These are phyloP conservation scores for Raphicerus campestris DNA, from an alignment of 2,113 vertebrate genomes.

Conservation along the genomic window DNA sequence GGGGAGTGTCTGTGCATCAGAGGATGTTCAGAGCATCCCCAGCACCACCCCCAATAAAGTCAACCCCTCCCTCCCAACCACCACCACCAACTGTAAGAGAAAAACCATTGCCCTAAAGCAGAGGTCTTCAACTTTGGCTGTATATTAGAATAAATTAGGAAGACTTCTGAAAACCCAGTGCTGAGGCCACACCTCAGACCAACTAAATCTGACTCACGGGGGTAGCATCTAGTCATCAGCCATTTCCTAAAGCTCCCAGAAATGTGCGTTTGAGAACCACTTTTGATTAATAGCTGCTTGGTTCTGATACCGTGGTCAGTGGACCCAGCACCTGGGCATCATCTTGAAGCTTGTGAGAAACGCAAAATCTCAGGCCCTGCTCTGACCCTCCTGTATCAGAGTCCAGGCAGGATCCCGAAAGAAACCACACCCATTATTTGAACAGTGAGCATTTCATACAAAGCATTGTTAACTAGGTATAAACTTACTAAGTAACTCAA, in stretches of 20 bases:
- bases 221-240: not conserved
- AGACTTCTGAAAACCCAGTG: not conserved
- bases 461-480: not conserved
- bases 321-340: not conserved
- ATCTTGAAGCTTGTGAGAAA: not conserved
- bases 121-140: not conserved
- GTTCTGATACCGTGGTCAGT: not conserved
- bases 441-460: not conserved
- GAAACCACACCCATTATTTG: not conserved
- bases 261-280: not conserved
- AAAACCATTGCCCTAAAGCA: not conserved
- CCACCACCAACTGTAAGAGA: not conserved
- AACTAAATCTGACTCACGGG: not conserved
- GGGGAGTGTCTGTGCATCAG: not conserved
- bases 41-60: not conserved
- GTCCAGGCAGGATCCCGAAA: not conserved
- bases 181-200: not conserved
- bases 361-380: not conserved
- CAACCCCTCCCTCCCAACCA: not conserved
- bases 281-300: not conserved
- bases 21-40: not conserved
- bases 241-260: not conserved
- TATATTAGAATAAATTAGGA: not conserved
- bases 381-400: not conserved
- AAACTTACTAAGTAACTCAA: not conserved